Base-by-base conservation (phyloP, 1,140 invertebrate genomes). In the Lethrus apterus region DNA sequence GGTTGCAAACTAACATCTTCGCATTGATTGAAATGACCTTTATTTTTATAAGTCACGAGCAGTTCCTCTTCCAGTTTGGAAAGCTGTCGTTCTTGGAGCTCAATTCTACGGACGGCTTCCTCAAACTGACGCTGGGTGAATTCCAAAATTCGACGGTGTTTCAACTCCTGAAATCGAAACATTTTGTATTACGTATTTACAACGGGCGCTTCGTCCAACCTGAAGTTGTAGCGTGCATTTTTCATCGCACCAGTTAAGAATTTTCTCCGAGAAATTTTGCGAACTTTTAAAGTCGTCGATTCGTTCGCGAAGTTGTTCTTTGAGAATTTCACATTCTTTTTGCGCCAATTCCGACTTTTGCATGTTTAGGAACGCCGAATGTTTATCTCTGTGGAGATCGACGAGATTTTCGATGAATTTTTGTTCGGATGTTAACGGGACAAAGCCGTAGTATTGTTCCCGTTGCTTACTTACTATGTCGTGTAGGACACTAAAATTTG, bases 21-120 rank as follows among this genome's bases (percentile, higher is more conserved):
- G 11, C 29, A 9, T 14, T 26, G 24, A 26, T 30, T 42, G 2
- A 42, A 26, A 36, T 26, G 19, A 15, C 33, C 46, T 4, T 48
- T 40, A 44, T 55, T 34, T 38, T 52, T 48, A 32, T 56, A 50
- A 18, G 55, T 48, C 8, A 48, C 44, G 9, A 66, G 51, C 13
- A 67, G 46, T 32, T 66, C 65, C 44, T 59, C 52, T 55, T 69
- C 64, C 9, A 69, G 36, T 44, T 60, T 58, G 10, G 52, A 47
- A 18, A 67, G 56, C 46, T 64, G 50, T 20, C 54, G 49, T 19
- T 66, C 60, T 56, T 68, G 63, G 15, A 52, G 46, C 30, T 58
- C 42, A 2, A 64, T 35, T 29, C 58, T 50, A 15, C 56, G 43
- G 10, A 53, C 40, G 7, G 56, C 50, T 33, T 63, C 57, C 32